Evolutionary conservation across 2,888 invertebrate species (phyloP), one percentile per base, ranked within the genome.

Genomic region (Spisula subtruncata): DNA sequence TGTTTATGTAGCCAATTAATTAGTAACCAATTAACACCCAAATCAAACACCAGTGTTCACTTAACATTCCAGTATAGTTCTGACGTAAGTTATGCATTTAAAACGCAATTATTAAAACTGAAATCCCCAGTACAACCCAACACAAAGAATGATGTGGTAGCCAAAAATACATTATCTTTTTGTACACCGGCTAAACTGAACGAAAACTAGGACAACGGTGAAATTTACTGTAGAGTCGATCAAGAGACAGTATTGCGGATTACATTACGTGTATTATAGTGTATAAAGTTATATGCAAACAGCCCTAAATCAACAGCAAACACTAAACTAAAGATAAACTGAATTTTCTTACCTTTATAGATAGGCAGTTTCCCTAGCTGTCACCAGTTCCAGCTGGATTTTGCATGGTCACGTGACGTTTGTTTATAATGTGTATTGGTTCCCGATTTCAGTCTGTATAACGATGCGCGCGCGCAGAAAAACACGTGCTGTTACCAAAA

Each of bases 331-430:
- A 35, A 6, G 25, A 32, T 32, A 75, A 75, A 75, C 35, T 2
- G 14, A 32, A 32, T 32, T 41, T 29, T 79, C 80, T 84, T 56
- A 80, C 84, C 84, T 83, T 46, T 25, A 16, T 51, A n/a, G 60
- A 83, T 84, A 66, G 60, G 48, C 85, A 82, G 75, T 60, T 20
- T 35, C 35, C 71, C 32, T 35, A 29, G 81, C 51, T 83, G 82
- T 41, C 90, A 88, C 91, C 89, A 89, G 91, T 91, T 91, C 86
- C 84, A 89, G 86, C 91, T 91, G 91, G 91, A 89, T 91, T 90
- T 85, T 82, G 41, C 48, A 35, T 41, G 32, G 83, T 91, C 91
- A 91, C 91, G 91, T 91, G 91, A 91, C 83, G 75, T 90, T 90
- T 89, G 91, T 91, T 89, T 91, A 90, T 89, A 89, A 88, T 88